Evolutionary conservation across 2,797 vertebrate species (phyloP).

Genomic region (Lycodopsis pacificus): DNA sequence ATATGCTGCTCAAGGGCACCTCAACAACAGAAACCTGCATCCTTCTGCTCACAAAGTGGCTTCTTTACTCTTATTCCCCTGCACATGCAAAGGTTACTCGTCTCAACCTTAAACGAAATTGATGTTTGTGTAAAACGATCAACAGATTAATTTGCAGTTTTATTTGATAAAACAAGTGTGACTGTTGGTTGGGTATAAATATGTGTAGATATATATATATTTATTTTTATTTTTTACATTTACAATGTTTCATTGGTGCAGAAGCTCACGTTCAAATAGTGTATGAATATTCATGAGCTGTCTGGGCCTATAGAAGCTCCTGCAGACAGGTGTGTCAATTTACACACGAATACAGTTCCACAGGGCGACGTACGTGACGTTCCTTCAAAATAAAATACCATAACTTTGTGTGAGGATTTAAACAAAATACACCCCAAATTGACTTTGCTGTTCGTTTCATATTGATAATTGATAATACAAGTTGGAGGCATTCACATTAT

Average conservation of each 20-base stretch:
- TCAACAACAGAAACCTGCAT: neutral
- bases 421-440: accelerated
- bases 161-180: neutral
- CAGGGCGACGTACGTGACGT: accelerated
- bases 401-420: accelerated
- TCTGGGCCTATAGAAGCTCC: slow-evolving; percentile 34
- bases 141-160: neutral
- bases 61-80: neutral
- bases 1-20: neutral
- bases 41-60: neutral
- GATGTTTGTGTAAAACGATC: neutral
- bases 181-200: neutral
- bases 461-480: neutral
- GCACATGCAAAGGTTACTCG: neutral
- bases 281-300: slow-evolving; percentile 75
- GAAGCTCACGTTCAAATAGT: slow-evolving; percentile 25
- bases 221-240: too few species aligned
- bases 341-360: too few species aligned
- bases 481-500: neutral
- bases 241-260: slow-evolving; percentile 17
- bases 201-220: too few species aligned
- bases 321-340: slow-evolving; percentile 20
- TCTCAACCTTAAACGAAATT: too few species aligned
- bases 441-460: neutral
- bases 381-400: slow-evolving; percentile 56